Percentiles rank a stretch among this genome's conserved stretches.
Evolutionary conservation across 2,797 vertebrate species (phyloP).

Genomic region (Delichon dasypus): DNA sequence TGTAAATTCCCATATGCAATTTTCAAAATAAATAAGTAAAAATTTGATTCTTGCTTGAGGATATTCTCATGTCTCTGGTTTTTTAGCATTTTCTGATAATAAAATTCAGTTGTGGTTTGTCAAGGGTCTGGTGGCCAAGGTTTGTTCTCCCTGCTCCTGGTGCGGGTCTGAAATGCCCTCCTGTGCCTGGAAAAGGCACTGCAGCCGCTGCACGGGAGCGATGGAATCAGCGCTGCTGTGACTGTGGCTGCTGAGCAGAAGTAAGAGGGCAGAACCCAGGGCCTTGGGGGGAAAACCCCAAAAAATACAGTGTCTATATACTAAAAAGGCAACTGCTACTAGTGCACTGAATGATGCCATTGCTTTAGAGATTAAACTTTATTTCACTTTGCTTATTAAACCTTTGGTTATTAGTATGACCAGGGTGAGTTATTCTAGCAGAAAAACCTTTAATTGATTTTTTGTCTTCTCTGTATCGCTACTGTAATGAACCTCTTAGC

Average conservation of each 20-base stretch:
- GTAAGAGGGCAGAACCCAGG: background rate
- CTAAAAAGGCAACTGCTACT: background rate
- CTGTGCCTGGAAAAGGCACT: conserved; percentile 39
- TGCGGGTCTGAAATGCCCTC: conserved; percentile 9
- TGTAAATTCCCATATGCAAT: background rate
- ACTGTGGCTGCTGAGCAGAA: background rate
- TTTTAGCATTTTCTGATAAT: background rate
- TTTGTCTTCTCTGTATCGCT: background rate
- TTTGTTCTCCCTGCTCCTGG: background rate
- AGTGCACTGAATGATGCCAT: background rate
- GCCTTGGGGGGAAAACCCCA: rapidly evolving
- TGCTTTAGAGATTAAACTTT: background rate
- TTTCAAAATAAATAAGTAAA: background rate
- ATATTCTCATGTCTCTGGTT: background rate
- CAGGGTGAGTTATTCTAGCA: background rate
- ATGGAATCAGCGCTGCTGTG: background rate
- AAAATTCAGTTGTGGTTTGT: background rate
- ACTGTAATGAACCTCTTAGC: background rate
- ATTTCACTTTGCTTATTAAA: background rate
- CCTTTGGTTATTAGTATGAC: background rate
- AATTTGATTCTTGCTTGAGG: background rate
- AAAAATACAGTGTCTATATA: rapidly evolving
- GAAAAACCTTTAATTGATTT: background rate
- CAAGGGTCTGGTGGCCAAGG: background rate
- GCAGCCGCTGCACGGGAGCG: background rate